phyloP scores from a whole-genome alignment of 2,888 invertebrate species.

The Cinara cedri region DNA sequence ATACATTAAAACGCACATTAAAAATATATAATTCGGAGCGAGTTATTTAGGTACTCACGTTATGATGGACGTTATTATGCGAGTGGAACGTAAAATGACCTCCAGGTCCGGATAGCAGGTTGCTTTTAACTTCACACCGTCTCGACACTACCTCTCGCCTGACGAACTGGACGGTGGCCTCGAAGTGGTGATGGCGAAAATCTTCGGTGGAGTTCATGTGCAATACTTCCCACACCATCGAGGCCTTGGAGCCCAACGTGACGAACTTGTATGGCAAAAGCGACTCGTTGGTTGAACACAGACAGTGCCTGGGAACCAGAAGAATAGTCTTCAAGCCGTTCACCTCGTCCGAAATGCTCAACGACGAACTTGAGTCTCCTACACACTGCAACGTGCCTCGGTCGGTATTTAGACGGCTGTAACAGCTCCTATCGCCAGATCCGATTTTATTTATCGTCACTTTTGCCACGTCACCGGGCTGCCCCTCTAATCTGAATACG shows the following conservation, averaged over 20 bases:
- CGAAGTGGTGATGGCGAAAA: constrained; percentile 82
- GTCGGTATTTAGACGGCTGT: constrained; percentile 70
- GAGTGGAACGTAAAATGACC: constrained; percentile 50
- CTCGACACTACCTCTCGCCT: constrained; percentile 62
- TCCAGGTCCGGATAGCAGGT: constrained; percentile 34
- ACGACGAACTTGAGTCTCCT: constrained; percentile 73
- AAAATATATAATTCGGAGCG: no score
- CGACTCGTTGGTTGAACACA: constrained; percentile 70
- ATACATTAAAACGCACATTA: background rate
- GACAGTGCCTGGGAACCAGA: constrained; percentile 72
- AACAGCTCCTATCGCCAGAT: constrained; percentile 69
- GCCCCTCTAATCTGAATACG: constrained; percentile 85
- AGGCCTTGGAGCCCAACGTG: constrained; percentile 77
- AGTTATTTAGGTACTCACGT: no score
- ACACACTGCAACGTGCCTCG: constrained; percentile 75
- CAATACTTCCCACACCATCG: constrained; percentile 79
- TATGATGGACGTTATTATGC: constrained; percentile 44
- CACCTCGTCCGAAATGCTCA: constrained; percentile 66
- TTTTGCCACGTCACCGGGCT: constrained; percentile 79
- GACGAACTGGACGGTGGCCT: constrained; percentile 82
- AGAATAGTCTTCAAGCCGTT: constrained; percentile 58
- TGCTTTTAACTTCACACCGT: constrained; percentile 49
- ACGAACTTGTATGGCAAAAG: constrained; percentile 76
- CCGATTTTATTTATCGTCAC: constrained; percentile 76
- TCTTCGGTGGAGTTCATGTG: constrained; percentile 87